Conservation (phyloP, 1,140 invertebrate genomes). For the Euura lappo region DNA sequence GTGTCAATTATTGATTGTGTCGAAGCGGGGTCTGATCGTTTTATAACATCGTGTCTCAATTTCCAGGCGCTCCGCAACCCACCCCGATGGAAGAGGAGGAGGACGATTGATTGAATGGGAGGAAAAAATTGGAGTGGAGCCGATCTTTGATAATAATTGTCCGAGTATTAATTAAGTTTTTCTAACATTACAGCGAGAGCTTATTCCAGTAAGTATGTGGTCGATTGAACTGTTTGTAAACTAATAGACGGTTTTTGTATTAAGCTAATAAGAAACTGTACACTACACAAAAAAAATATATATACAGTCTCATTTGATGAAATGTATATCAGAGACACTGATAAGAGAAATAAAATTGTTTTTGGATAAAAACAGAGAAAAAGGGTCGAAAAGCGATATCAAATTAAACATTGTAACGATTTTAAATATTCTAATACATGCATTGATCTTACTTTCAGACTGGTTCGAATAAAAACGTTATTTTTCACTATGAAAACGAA, state of each 20-base stretch:
- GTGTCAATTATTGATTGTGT: background rate
- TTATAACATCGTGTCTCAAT: constrained; percentile 15
- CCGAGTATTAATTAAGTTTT: background rate
- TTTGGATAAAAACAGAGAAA: background rate
- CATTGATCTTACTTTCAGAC: background rate
- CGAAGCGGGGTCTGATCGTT: no score
- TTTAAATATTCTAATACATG: background rate
- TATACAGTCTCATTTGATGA: background rate
- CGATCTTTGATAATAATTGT: background rate
- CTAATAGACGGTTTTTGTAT: constrained; percentile 26
- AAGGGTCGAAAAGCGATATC: background rate
- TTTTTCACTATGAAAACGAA: background rate
- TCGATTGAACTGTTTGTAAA: constrained; percentile 22
- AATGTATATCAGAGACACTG: constrained; percentile 4
- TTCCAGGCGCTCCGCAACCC: constrained; percentile 45
- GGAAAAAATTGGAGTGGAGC: background rate
- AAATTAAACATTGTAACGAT: background rate
- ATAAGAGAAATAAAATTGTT: background rate
- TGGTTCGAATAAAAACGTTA: background rate
- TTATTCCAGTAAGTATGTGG: constrained; percentile 4
- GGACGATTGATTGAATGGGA: constrained; percentile 41
- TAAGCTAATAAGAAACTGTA: constrained; percentile 49
- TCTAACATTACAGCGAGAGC: background rate
- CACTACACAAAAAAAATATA: constrained; percentile 43
- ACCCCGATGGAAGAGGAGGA: constrained; percentile 58